Base-by-base conservation (phyloP, 2,113 vertebrate genomes). In the Natator depressus region DNA sequence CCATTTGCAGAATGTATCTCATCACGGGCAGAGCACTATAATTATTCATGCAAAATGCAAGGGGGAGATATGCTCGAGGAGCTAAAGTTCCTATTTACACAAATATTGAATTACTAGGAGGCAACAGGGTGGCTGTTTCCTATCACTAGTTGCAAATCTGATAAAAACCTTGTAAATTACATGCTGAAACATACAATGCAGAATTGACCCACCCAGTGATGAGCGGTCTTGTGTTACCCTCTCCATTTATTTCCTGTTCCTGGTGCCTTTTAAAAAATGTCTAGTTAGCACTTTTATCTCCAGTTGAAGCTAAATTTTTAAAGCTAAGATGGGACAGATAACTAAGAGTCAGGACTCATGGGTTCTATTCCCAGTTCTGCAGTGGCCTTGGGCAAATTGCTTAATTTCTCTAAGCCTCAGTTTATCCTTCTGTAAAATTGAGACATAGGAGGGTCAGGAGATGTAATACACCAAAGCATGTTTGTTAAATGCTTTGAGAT, bases 101-200 rank as follows among this genome's bases (percentile, higher is more conserved):
- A 55, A 93, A 89, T 85, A 86, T 38, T 83, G 88, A 88, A 91
- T 96, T 80, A 90, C 5, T 3, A 89, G 94, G 93, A 91, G 94
- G 90, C 85, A 59, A 88, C 86, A 47, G 91, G 88, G 80, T 4
- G 22, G 53, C 83, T 89, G 90, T 19, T 86, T 65, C 82, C 38
- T 94, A 93, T 89, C 88, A 65, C 1, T 47, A 94, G 90, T 90
- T 82, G 80, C 42, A 85, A 78, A 92, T 92, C n/a, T 84, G 95
- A 54, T 91, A 85, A 47, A 82, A 55, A 88, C 51, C 85, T 93
- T 53, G 38, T 20, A 22, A 84, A 31, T 10, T 1, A 31, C 50
- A n/a, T 1, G 4, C 20, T n/a, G 93, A 22, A 54, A 76, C 3
- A 4, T 80, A 10, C 12, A 1, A 27, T 1, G 42, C 3, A 0